Percentiles rank a stretch among this genome's conserved stretches.
These are phyloP conservation scores for Drosophila cracens DNA, from an alignment of 2,888 invertebrate genomes.

Conservation along the genomic window DNA sequence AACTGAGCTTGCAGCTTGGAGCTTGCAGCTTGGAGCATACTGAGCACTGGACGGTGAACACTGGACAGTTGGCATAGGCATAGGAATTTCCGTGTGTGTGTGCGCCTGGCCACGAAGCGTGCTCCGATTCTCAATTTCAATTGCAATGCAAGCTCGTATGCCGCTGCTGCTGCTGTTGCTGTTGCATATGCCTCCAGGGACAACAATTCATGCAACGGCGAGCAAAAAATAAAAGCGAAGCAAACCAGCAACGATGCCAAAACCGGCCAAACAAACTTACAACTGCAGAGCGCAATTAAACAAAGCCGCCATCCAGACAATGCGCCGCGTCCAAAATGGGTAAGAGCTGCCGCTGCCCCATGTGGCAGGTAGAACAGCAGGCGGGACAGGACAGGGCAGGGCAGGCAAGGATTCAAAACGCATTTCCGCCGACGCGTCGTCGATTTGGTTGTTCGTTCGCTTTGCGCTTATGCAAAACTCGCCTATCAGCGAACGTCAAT, in stretches of 20 bases:
- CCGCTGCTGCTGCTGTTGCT: conserved; percentile 13
- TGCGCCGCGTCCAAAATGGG: conserved; percentile 55
- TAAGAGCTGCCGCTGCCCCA: conserved; percentile 39
- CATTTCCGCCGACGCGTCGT: conserved; percentile 70
- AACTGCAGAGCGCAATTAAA: conserved; percentile 73
- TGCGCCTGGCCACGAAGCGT: conserved; percentile 60
- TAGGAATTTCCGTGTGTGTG: conserved; percentile 61
- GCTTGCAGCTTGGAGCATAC: conserved; percentile 6
- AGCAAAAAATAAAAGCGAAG: conserved; percentile 29
- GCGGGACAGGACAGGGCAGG: conserved; percentile 8
- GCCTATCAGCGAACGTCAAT: conserved; percentile 67
- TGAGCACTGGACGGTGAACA: background rate
- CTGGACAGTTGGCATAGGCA: conserved; percentile 44
- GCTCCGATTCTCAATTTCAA: conserved; percentile 79
- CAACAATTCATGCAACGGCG: conserved; percentile 58
- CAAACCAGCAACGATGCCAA: conserved; percentile 31
- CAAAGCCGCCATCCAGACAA: conserved; percentile 70
- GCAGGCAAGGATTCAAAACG: conserved; percentile 69
- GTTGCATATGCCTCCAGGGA: conserved; percentile 77
- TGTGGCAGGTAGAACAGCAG: conserved; percentile 33
- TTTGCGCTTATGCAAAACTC: conserved; percentile 72
- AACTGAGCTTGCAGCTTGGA: conserved; percentile 46
- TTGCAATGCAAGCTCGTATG: conserved; percentile 40
- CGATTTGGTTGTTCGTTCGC: conserved; percentile 24
- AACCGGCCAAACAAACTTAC: conserved; percentile 19